Base-by-base conservation (phyloP, 2,113 vertebrate species). In the Chloropsis hardwickii region DNA sequence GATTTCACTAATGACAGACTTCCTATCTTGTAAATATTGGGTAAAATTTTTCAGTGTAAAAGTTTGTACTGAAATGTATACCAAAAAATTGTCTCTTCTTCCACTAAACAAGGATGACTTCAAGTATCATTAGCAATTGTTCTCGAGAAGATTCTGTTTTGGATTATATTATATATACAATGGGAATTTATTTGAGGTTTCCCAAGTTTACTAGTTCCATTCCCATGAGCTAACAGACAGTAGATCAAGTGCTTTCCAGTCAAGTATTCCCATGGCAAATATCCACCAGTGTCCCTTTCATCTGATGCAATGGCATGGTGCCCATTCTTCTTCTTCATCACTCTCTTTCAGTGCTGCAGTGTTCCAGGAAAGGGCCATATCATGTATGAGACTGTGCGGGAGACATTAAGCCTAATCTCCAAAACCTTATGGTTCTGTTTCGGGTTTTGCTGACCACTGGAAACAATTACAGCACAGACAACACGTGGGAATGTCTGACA, bases 191-290 rank as follows among this genome's bases (percentile, higher is more conserved):
- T 87, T 93, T 97, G 96, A 97, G 96, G 96, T 97, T 97, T 97
- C 93, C 91, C 90, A 93, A 96, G 96, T 95, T 97, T 93, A 92
- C 96, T 92, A 76, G 96, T 97, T 97, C 94, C 96, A 95, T 97
- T 97, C 95, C 94, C 94, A 96, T 97, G 97, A 96, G 92, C 88
- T 97, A 95, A 88, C 93, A 97, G 96, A 93, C 95, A 97, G 94
- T 96, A 94, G 96, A 97, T 97, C 97, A 97, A 97, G 93, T 81
- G 76, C 96, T 96, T 95, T 96, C 94, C 94, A 96, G 96, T 95
- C 96, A 96, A 97, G 90, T 94, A 97, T 97, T 97, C 95, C 96
- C 96, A 96, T 97, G 96, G 96, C 96, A 97, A 96, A 95, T 94
- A 95, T 97, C 96, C 97, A 97, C 97, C 96, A 92, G 62, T 31